Conservation (phyloP, 1,140 invertebrate species). For the Lepidurus packardi region DNA sequence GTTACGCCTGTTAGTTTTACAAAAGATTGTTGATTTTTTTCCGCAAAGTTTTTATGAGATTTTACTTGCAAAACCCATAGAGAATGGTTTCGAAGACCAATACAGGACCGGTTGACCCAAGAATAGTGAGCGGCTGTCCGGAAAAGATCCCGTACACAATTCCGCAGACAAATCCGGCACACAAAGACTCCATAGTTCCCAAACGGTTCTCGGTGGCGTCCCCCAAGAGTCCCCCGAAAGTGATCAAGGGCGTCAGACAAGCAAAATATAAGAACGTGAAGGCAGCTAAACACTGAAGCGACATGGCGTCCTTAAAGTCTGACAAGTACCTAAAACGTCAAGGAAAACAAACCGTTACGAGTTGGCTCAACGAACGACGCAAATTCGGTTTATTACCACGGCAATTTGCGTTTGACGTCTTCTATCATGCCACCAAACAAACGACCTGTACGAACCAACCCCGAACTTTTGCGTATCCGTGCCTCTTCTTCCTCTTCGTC, state of each 20-base stretch:
- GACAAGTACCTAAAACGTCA: slow-evolving; percentile 40
- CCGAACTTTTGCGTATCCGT: slow-evolving; percentile 40
- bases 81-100: slow-evolving; percentile 48
- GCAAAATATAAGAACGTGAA: slow-evolving; percentile 49
- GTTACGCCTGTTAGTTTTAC: slow-evolving; percentile 38
- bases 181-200: slow-evolving; percentile 46
- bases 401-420: slow-evolving; percentile 44
- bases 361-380: background rate
- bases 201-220: slow-evolving; percentile 41
- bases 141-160: slow-evolving; percentile 46
- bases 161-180: slow-evolving; percentile 46
- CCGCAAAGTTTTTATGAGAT: background rate
- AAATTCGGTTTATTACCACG: slow-evolving; percentile 38
- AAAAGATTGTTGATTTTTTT: background rate
- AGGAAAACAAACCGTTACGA: slow-evolving; percentile 23
- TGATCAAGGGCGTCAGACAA: slow-evolving; percentile 47
- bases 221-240: slow-evolving; percentile 48
- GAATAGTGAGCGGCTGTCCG: slow-evolving; percentile 49
- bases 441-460: slow-evolving; percentile 37
- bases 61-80: slow-evolving; percentile 44
- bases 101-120: slow-evolving; percentile 48
- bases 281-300: slow-evolving; percentile 45
- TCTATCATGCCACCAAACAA: slow-evolving; percentile 45
- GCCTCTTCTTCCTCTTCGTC: slow-evolving; percentile 44
- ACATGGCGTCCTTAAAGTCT: slow-evolving; percentile 46